Conservation (phyloP, 53 echinoderm and acorn worm species). For the Holothuria scabra region DNA sequence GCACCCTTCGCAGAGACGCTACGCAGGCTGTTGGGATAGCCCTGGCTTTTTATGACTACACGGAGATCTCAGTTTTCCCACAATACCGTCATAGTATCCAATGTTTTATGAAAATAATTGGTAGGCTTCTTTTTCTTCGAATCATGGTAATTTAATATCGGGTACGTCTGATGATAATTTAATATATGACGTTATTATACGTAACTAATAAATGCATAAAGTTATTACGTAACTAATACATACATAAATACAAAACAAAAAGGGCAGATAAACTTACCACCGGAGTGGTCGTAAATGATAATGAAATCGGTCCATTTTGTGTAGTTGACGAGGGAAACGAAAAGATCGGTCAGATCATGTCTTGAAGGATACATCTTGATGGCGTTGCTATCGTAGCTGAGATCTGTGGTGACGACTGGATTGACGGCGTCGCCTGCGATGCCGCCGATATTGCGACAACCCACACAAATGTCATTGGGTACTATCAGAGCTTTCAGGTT, state of each 20-base stretch:
- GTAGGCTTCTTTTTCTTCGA: too few relatives aligned
- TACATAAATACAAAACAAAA: too few relatives aligned
- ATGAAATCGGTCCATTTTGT: constrained; percentile 95
- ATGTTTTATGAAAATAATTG: too few relatives aligned
- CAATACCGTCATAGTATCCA: too few relatives aligned
- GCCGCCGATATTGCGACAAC: constrained; percentile 75
- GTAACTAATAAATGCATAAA: background rate
- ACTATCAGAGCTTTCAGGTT: constrained; percentile 74
- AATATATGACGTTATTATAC: too few relatives aligned
- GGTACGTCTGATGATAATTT: too few relatives aligned
- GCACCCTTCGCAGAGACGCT: too few relatives aligned
- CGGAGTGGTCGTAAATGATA: constrained; percentile 78
- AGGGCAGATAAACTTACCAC: constrained; percentile 71
- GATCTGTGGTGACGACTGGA: constrained; percentile 76
- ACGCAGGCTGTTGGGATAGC: too few relatives aligned
- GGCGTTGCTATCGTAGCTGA: constrained; percentile 63
- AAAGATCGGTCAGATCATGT: constrained; percentile 64
- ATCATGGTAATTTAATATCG: too few relatives aligned
- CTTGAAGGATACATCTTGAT: constrained; percentile 78
- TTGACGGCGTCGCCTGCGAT: constrained; percentile 87
- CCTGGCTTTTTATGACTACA: too few relatives aligned
- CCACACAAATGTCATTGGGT: constrained; percentile 84
- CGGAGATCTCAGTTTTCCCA: too few relatives aligned
- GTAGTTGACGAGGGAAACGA: constrained; percentile 77
- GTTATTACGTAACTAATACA: background rate